Percentiles rank a stretch among this genome's conserved stretches.
phyloP scores from a whole-genome alignment of 2,113 vertebrate species.

The Tretioscincus oriximinensis region DNA sequence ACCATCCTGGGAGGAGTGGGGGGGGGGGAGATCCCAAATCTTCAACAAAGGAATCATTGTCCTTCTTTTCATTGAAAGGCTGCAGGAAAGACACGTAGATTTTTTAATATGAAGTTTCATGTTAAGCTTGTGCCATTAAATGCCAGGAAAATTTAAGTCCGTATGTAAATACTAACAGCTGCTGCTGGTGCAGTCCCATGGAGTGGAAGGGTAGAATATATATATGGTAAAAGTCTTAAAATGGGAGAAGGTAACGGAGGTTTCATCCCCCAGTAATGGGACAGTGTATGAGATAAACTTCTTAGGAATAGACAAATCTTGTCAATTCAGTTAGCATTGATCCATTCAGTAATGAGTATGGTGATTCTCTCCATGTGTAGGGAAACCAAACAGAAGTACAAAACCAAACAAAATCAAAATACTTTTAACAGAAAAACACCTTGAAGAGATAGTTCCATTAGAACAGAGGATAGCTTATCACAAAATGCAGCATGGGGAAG shows the following conservation, averaged over 20 bases:
- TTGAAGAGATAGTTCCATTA: too few species aligned
- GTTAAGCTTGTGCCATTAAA: not conserved
- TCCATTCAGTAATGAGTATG: not conserved
- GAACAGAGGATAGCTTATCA: too few species aligned
- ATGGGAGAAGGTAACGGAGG: too few species aligned
- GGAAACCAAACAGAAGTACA: too few species aligned
- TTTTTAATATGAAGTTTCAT: not conserved
- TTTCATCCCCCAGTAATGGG: not conserved
- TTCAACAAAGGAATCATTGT: slow-evolving; percentile 37
- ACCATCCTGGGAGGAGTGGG: slow-evolving; percentile 36
- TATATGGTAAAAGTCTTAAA: not conserved
- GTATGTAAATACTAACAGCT: not conserved
- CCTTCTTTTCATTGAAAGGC: slow-evolving; percentile 40
- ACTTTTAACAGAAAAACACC: too few species aligned
- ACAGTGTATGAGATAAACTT: not conserved
- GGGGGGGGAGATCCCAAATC: not conserved
- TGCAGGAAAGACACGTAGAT: not conserved
- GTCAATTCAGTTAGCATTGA: not conserved
- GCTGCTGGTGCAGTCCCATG: not conserved
- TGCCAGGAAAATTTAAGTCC: not conserved
- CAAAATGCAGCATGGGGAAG: too few species aligned
- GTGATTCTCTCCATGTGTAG: too few species aligned
- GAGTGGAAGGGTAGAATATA: not conserved
- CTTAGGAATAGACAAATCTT: not conserved
- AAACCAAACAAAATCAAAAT: too few species aligned